phyloP scores from a whole-genome alignment of 2,113 vertebrate genomes.

The Corvus hawaiiensis region DNA sequence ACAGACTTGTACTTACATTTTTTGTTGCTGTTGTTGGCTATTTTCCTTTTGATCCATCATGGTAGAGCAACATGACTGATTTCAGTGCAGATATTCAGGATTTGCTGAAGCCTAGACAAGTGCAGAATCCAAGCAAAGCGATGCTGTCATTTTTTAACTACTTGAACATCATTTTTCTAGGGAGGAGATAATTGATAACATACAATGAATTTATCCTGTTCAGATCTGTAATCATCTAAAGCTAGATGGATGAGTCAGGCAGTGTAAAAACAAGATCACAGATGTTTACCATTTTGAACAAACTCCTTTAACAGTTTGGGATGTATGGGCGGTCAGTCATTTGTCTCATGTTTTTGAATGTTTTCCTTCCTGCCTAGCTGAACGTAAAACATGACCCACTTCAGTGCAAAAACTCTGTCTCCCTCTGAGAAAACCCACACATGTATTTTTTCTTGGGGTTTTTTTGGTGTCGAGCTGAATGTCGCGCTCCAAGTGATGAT shows the following conservation, averaged over 20 bases:
- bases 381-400: neutral
- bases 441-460: rapidly evolving
- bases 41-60: neutral
- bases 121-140: neutral
- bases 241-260: neutral
- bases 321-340: neutral
- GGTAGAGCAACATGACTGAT: neutral
- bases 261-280: neutral
- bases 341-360: neutral
- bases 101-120: neutral
- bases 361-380: neutral
- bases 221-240: neutral
- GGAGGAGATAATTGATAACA: neutral
- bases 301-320: neutral
- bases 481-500: neutral
- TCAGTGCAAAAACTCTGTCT: neutral
- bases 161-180: neutral
- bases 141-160: neutral
- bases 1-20: neutral
- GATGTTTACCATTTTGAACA: neutral
- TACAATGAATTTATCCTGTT: neutral
- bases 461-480: neutral
- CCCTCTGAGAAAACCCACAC: neutral
- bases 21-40: neutral
- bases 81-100: neutral